phyloP scores from a whole-genome alignment of 1,140 invertebrate species.

The Augochlora pura region DNA sequence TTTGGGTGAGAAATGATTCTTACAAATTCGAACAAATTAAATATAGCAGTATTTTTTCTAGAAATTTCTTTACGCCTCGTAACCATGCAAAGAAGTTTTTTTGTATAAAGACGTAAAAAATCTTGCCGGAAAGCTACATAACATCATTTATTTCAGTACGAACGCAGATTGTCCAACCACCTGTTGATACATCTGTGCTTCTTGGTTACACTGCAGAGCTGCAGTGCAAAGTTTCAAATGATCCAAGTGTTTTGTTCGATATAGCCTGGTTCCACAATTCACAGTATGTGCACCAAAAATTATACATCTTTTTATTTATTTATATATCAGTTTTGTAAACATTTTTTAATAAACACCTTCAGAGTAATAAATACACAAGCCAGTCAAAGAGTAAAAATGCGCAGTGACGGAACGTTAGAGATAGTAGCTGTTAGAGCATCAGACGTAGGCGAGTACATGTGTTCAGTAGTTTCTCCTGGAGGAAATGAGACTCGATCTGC shows the following conservation, averaged over 20 bases:
- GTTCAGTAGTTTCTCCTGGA: conserved; percentile 91
- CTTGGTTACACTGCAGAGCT: conserved; percentile 94
- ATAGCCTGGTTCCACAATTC: conserved; percentile 95
- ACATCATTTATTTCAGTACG: conserved; percentile 83
- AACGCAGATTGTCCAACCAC: conserved; percentile 95
- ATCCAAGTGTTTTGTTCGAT: conserved; percentile 93
- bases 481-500: conserved; percentile 95
- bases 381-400: conserved; percentile 86
- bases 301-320: background rate
- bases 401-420: conserved; percentile 88
- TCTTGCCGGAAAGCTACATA: background rate
- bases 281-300: conserved; percentile 82
- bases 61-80: too few relatives aligned
- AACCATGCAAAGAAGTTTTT: too few relatives aligned
- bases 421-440: conserved; percentile 90
- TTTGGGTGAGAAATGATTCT: conserved; percentile 83
- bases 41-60: too few relatives aligned
- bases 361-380: conserved; percentile 84
- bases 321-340: background rate
- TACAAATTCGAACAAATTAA: background rate
- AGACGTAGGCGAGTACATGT: conserved; percentile 91
- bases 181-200: conserved; percentile 92
- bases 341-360: conserved; percentile 41
- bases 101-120: too few relatives aligned
- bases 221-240: conserved; percentile 96